Evolutionary conservation across 2,888 invertebrate species (phyloP).

Genomic region (Sinotaia quadrata): DNA sequence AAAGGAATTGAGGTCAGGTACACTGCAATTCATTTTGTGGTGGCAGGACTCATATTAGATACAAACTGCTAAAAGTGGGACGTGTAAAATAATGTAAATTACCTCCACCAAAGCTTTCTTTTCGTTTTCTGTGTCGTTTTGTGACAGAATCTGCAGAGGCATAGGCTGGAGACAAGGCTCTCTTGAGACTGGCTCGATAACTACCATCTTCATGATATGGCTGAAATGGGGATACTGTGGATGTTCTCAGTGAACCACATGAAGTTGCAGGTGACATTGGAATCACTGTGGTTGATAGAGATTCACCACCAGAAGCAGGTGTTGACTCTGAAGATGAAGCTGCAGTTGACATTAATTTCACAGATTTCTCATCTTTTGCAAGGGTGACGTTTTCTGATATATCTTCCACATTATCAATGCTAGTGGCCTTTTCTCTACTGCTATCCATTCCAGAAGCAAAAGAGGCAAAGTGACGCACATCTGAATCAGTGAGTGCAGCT

Average conservation of each 20-base stretch:
- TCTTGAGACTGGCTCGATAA: slow-evolving; percentile 26
- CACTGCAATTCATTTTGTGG: no score
- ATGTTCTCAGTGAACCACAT: no score
- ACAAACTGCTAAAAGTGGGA: no score
- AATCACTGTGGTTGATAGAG: not conserved
- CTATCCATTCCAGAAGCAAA: slow-evolving; percentile 10
- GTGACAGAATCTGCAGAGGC: not conserved
- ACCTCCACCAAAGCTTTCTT: slow-evolving; percentile 25
- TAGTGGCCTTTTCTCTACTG: slow-evolving; percentile 36
- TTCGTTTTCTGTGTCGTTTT: slow-evolving; percentile 1
- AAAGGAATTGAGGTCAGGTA: no score
- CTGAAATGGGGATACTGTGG: not conserved
- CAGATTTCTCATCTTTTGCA: not conserved
- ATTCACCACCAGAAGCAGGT: not conserved
- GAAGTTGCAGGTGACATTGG: not conserved
- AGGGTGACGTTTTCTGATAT: no score
- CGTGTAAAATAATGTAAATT: no score
- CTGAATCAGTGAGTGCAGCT: slow-evolving; percentile 28
- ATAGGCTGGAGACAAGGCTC: slow-evolving; percentile 52
- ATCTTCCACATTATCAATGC: slow-evolving; percentile 16
- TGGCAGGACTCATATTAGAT: no score
- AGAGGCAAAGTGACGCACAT: slow-evolving; percentile 23
- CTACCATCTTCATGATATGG: not conserved
- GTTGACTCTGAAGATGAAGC: not conserved
- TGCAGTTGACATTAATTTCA: not conserved